Evolutionary conservation across 2,797 vertebrate species (phyloP).

Genomic region (Crocidura indochinensis): DNA sequence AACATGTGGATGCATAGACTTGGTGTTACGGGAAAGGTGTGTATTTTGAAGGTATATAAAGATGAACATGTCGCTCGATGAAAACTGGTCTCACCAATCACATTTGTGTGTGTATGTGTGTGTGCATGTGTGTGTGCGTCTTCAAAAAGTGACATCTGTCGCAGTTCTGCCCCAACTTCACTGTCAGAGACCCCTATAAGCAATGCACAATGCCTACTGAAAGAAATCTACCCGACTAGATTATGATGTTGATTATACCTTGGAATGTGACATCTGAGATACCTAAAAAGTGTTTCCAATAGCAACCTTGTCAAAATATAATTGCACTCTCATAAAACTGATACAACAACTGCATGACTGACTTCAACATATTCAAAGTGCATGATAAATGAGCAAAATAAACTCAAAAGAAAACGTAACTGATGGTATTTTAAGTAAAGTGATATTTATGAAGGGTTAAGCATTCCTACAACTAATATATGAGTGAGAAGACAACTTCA

Average conservation of each 20-base stretch:
- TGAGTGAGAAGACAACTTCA: constrained; percentile 85
- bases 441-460: constrained; percentile 79
- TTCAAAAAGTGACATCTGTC: constrained; percentile 10
- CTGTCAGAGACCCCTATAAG: not conserved
- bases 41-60: not conserved
- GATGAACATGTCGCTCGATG: not conserved
- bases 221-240: not conserved
- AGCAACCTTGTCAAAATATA: constrained; percentile 50
- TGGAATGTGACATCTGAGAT: not conserved
- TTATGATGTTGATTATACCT: not conserved
- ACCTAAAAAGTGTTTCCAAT: constrained; percentile 61
- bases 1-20: not conserved
- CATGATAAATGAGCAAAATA: constrained; percentile 73
- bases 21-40: not conserved
- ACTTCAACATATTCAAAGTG: constrained; percentile 67
- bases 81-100: not conserved
- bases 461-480: constrained; percentile 86
- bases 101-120: not conserved
- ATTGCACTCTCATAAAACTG: constrained; percentile 60
- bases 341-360: constrained; percentile 16
- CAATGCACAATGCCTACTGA: not conserved
- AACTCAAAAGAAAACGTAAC: constrained; percentile 59
- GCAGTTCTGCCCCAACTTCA: not conserved
- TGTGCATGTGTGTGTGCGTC: not conserved
- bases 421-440: constrained; percentile 82